Evolutionary conservation across 92 coral and sea anemone species (phyloP), one percentile per base, ranked within the genome.

Genomic region (Epizoanthus ramosus): DNA sequence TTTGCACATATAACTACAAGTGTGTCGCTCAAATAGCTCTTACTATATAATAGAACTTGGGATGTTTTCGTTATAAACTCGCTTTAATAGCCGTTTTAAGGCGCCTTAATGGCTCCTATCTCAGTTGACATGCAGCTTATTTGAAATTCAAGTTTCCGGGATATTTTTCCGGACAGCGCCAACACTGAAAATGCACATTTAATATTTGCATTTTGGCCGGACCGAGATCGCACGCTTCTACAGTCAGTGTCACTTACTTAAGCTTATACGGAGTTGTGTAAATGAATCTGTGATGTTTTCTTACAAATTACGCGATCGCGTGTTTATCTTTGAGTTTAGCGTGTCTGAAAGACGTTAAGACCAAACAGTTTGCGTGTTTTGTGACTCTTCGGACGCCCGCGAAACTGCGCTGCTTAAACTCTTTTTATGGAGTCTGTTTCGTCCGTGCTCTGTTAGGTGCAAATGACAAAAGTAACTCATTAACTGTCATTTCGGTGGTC

Each of bases 11-110:
- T 89, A 85, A 65, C 86, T 85, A 53, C 64, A 86, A 91, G 75
- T 83, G 86, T 69, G 71, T 56, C 68, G 83, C 83, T 87, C 74
- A 86, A 89, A 90, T 85, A 79, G 79, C 83, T 79, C 71, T 86
- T 81, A 87, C 87, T 91, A 83, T 88, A 89, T 88, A 89, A 83
- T 80, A 91, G 68, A 75, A 85, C 88, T 83, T 93, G 94, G 87
- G 92, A 88, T 93, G 97, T 93, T 93, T 92, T 93, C 88, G 94
- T 88, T 93, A 82, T 89, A 88, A 90, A 88, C 94, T 79, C 79
- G 89, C 88, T 85, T 93, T 85, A 93, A 93, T 93, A 90, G 84
- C 93, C 92, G 84, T 90, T 90, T 90, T 90, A 88, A 85, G 77
- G 91, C 85, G 77, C 84, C 85, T 86, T 89, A 93, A 93, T 90